These are phyloP conservation scores for Chitala chitala DNA, from an alignment of 2,113 vertebrate genomes.

Conservation along the genomic window DNA sequence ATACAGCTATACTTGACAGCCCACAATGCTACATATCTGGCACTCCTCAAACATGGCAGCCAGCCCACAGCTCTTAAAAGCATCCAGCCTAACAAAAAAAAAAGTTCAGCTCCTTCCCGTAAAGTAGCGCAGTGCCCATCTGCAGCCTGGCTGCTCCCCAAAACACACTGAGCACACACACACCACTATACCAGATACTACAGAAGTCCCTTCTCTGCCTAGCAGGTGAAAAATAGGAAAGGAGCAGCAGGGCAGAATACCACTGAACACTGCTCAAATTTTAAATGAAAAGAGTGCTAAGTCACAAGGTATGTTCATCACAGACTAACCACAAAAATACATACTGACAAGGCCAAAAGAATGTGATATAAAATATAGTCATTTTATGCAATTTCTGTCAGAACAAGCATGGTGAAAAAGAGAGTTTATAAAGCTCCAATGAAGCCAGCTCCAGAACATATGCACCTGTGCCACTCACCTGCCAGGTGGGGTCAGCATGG, in stretches of 20 bases:
- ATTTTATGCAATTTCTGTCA: background rate
- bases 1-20: slow-evolving; percentile 22
- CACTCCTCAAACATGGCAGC: slow-evolving; percentile 33
- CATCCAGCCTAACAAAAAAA: slow-evolving; percentile 27
- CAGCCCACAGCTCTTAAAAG: slow-evolving; percentile 27
- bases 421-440: background rate
- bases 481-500: slow-evolving; percentile 74
- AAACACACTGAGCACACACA: slow-evolving; percentile 55
- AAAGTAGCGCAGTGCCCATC: slow-evolving; percentile 23
- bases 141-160: slow-evolving; percentile 55
- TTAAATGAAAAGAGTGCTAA: background rate
- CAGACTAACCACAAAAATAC: background rate
- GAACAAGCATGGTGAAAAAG: too few relatives aligned
- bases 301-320: background rate
- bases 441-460: background rate
- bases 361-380: background rate
- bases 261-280: background rate
- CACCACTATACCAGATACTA: slow-evolving; percentile 9
- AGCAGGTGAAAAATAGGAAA: background rate
- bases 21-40: slow-evolving; percentile 28
- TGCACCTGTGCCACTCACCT: slow-evolving; percentile 53
- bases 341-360: too few relatives aligned
- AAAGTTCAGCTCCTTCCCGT: slow-evolving; percentile 21
- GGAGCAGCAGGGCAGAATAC: background rate
- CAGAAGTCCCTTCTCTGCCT: background rate